Conservation (phyloP, 1,140 invertebrate genomes). For the Papilio glaucus region DNA sequence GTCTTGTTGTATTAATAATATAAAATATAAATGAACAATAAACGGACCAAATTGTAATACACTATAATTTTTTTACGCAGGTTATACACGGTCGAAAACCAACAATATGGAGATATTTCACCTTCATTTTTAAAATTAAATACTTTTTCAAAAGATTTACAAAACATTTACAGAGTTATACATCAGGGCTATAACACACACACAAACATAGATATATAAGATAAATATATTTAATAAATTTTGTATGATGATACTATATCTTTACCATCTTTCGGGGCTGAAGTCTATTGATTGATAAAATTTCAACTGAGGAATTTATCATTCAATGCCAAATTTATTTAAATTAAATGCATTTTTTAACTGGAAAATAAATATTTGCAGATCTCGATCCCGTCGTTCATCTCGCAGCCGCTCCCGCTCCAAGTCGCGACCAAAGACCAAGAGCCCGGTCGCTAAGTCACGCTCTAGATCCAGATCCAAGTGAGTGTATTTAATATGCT, state of each 20-base stretch:
- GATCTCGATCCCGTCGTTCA: constrained; percentile 85
- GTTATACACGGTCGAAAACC: too few relatives aligned
- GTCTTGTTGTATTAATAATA: too few relatives aligned
- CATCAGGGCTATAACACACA: background rate
- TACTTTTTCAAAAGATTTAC: too few relatives aligned
- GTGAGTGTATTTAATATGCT: constrained; percentile 59
- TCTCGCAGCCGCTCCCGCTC: constrained; percentile 88
- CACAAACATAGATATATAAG: background rate
- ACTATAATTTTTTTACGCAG: too few relatives aligned
- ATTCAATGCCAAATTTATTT: background rate
- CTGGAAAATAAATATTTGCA: constrained; percentile 49
- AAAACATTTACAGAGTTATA: too few relatives aligned
- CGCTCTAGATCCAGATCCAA: constrained; percentile 85
- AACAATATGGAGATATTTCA: too few relatives aligned
- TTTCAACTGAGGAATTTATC: constrained; percentile 58
- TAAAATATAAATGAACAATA: too few relatives aligned
- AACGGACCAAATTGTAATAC: too few relatives aligned
- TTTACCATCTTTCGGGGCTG: constrained; percentile 84
- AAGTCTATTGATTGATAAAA: constrained; percentile 74
- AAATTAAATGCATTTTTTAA: constrained; percentile 7
- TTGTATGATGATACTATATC: constrained; percentile 75
- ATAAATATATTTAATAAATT: background rate
- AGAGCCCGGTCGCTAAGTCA: constrained; percentile 88
- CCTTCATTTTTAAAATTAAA: too few relatives aligned
- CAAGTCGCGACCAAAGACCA: constrained; percentile 89